Percentiles rank a stretch among this genome's conserved stretches.
phyloP scores from a whole-genome alignment of 2,113 vertebrate species.

The Phylloscopus whistleri region DNA sequence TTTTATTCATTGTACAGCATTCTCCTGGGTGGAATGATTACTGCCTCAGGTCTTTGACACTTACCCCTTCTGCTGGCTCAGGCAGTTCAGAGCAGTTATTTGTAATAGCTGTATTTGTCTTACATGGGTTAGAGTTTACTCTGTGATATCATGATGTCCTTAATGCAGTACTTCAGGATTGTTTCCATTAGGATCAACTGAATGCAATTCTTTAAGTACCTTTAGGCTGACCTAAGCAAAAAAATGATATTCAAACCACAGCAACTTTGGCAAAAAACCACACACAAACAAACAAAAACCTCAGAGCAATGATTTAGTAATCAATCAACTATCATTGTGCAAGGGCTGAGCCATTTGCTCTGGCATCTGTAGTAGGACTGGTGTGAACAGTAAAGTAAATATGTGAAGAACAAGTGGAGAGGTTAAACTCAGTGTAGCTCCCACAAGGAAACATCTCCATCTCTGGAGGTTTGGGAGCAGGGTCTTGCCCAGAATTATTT shows the following conservation, averaged over 20 bases:
- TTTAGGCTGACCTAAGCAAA: not conserved
- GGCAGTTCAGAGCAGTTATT: slow-evolving; percentile 47
- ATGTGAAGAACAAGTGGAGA: not conserved
- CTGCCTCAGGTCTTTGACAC: slow-evolving; percentile 4
- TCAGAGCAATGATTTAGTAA: not conserved
- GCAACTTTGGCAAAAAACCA: not conserved
- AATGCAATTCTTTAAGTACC: not conserved
- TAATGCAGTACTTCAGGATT: not conserved
- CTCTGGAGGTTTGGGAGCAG: not conserved
- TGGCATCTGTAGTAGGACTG: not conserved
- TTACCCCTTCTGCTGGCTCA: slow-evolving; percentile 3
- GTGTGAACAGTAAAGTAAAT: not conserved
- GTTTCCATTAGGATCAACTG: slow-evolving; percentile 16
- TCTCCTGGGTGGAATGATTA: slow-evolving; percentile 9
- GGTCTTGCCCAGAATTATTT: not conserved
- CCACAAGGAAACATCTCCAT: not conserved
- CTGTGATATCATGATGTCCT: not conserved
- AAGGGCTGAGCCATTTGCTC: not conserved
- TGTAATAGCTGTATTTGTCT: slow-evolving; percentile 52
- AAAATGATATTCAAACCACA: not conserved
- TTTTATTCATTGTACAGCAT: slow-evolving; percentile 4
- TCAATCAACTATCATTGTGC: not conserved
- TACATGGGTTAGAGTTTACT: not conserved
- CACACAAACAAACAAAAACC: not conserved
- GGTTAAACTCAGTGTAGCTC: not conserved